A percentile compares a stretch with the other conserved stretches of the same genome.
These are phyloP conservation scores for Axea sp. DNA, from an alignment of 2,888 invertebrate genomes.

Conservation along the genomic window DNA sequence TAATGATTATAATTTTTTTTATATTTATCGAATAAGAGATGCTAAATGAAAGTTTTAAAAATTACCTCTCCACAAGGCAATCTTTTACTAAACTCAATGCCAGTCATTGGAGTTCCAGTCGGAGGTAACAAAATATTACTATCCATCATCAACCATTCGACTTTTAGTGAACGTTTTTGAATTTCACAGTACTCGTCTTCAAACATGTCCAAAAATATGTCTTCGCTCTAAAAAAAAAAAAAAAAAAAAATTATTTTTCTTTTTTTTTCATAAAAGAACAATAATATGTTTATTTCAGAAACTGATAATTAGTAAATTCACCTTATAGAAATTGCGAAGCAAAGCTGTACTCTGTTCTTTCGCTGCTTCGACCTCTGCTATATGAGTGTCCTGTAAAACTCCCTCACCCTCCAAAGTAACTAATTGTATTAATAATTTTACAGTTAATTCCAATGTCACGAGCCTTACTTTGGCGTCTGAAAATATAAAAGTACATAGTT, in stretches of 20 bases:
- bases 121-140: conserved; percentile 96
- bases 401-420: conserved; percentile 82
- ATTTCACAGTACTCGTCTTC: conserved; percentile 98
- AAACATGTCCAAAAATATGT: conserved; percentile 98
- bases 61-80: conserved; percentile 96
- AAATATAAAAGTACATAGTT: conserved; percentile 1
- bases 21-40: too few species aligned
- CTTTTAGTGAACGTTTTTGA: conserved; percentile 90
- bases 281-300: too few species aligned
- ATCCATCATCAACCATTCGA: conserved; percentile 98
- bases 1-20: background rate
- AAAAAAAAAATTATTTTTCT: background rate
- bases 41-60: background rate
- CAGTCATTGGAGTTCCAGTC: conserved; percentile 96
- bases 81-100: conserved; percentile 95
- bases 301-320: background rate
- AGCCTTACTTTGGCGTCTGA: conserved; percentile 92
- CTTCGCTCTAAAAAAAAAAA: conserved; percentile 87
- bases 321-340: conserved; percentile 94
- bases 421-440: conserved; percentile 88
- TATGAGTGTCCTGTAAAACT: conserved; percentile 85
- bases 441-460: conserved; percentile 93
- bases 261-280: too few species aligned
- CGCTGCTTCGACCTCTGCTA: conserved; percentile 85
- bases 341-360: conserved; percentile 90